These are phyloP conservation scores for Sphyrna mokarran DNA, from an alignment of 2,113 vertebrate species.

Conservation along the genomic window DNA sequence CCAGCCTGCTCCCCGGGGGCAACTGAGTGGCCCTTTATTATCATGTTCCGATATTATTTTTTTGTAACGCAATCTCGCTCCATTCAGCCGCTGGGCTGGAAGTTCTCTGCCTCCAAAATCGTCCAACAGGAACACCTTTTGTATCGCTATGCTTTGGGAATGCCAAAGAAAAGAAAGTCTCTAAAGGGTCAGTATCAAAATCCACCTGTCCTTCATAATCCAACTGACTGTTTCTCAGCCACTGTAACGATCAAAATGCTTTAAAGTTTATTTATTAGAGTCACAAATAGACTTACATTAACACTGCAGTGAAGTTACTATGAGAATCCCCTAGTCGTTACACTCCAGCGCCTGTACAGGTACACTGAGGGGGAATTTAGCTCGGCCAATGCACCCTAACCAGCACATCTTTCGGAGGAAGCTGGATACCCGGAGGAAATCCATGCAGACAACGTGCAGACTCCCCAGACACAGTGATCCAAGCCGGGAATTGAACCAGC, in stretches of 20 bases:
- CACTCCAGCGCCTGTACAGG: no score
- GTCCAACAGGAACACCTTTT: background rate
- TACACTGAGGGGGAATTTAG: no score
- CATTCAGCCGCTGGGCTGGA: background rate
- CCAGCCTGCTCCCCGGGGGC: background rate
- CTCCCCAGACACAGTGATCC: no score
- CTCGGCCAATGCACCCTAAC: no score
- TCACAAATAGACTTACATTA: no score
- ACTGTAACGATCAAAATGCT: background rate
- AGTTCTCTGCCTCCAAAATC: background rate
- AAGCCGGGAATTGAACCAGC: no score
- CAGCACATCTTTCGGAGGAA: no score
- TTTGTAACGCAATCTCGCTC: slow-evolving; percentile 26
- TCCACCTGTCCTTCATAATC: background rate
- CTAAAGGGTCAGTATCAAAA: background rate
- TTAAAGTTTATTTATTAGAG: no score
- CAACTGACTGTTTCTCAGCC: background rate
- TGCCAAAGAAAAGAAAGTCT: background rate
- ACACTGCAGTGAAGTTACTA: no score
- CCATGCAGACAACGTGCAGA: no score
- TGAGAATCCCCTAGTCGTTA: no score
- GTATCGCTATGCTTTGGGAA: background rate
- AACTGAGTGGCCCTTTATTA: background rate
- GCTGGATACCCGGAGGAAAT: no score
- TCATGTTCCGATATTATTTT: slow-evolving; percentile 6